Evolutionary conservation across 1,140 invertebrate species (phyloP).

Genomic region (Drosophila bocqueti): DNA sequence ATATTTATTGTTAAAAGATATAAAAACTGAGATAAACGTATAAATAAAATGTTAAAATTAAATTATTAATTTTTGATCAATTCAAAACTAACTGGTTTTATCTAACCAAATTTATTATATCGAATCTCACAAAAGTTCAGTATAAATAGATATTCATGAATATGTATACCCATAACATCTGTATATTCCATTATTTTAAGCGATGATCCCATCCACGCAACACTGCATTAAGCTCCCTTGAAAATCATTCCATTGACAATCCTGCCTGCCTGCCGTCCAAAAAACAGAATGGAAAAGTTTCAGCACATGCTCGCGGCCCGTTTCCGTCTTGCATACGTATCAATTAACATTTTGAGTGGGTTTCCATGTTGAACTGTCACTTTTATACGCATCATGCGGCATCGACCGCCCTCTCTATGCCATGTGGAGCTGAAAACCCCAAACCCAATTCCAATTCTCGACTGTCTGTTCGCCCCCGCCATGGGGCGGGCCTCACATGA

Average conservation of each 20-base stretch:
- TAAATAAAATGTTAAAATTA: neutral
- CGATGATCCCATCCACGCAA: neutral
- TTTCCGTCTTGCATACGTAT: slow-evolving; percentile 49
- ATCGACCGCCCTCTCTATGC: slow-evolving; percentile 7
- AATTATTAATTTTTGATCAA: neutral
- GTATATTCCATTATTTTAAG: neutral
- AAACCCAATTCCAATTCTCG: slow-evolving; percentile 31
- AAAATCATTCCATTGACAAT: slow-evolving; percentile 10
- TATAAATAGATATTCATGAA: neutral
- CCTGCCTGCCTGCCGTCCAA: neutral
- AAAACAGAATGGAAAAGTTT: slow-evolving; percentile 29
- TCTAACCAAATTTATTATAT: neutral
- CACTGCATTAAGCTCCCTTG: neutral
- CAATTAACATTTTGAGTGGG: slow-evolving; percentile 81
- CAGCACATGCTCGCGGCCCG: slow-evolving; percentile 8
- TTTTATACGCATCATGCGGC: slow-evolving; percentile 76
- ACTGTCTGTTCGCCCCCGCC: slow-evolving; percentile 2
- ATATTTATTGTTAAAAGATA: no score
- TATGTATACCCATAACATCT: neutral
- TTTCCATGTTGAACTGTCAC: slow-evolving; percentile 81
- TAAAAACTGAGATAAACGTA: neutral
- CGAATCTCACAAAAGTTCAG: neutral
- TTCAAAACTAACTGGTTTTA: neutral
- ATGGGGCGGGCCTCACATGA: slow-evolving; percentile 53
- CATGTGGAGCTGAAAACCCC: slow-evolving; percentile 16